Evolutionary conservation across 2,888 invertebrate genomes (phyloP), one percentile per base, ranked within the genome.

Genomic region (Himalopsyche japonica): DNA sequence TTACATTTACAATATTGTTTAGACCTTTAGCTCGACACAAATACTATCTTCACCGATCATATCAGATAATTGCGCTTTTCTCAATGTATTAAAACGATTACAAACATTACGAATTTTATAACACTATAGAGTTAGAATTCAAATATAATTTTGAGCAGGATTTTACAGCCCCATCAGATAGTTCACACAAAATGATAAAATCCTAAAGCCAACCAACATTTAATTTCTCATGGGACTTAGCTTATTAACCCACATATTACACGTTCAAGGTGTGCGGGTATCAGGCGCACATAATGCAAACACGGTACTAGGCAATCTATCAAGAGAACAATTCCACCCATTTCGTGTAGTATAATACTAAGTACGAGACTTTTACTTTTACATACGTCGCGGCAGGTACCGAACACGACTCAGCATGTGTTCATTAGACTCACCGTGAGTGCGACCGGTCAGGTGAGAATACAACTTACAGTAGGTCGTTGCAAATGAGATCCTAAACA

Each of bases 281-380:
- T 70, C 70, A 70, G 70, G 70, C 70, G 30, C 70, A 15, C 70
- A 70, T 70, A 70, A 70, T 70, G 70, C 70, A 70, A 70, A 70
- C 70, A 70, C 27, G 70, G 70, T 70, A 70, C 70, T 27, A 12
- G 30, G 70, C 70, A 70, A 70, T 70, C 70, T 70, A 70, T 70
- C 70, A 70, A 70, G 70, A 70, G 70, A 70, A 70, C 70, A 70
- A 84, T 57, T 78, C 85, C 83, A 82, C 85, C 85, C 84, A 81
- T 84, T 84, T 70, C 85, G 78, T 85, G 85, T 85, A 80, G 30
- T 49, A 37, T 27, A 79, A 34, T 83, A 76, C 30, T 37, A 49
- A 70, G 70, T 70, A 77, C 43, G 37, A 79, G 34, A 82, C 84
- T 84, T 84, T 84, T 84, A 84, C 84, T 84, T 84, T 84, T 82